Percentiles rank a stretch among this genome's conserved stretches.
phyloP scores from a whole-genome alignment of 2,888 invertebrate species.

The Pollenia griseotomentosa region DNA sequence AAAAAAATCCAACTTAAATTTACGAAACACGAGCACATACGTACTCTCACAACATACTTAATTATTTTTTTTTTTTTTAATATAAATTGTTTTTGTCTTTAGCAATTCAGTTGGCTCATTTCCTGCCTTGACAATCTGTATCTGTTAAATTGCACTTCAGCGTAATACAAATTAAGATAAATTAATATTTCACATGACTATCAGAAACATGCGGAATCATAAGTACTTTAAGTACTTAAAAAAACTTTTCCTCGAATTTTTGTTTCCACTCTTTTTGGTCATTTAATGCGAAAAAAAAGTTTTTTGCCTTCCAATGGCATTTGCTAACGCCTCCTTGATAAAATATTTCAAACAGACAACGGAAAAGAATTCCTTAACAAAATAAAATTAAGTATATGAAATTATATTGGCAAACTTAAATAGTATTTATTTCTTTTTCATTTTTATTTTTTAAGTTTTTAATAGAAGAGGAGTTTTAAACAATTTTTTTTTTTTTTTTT shows the following conservation, averaged over 20 bases:
- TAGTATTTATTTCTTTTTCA: constrained; percentile 37
- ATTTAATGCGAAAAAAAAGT: constrained; percentile 1
- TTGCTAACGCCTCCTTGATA: constrained; percentile 64
- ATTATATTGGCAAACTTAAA: constrained; percentile 72
- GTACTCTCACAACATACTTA: not conserved
- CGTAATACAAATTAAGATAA: constrained; percentile 67
- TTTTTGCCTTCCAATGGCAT: constrained; percentile 36
- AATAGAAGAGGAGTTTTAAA: constrained; percentile 15
- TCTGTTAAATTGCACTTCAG: constrained; percentile 33
- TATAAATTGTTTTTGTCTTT: not conserved
- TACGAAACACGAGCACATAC: too few relatives aligned
- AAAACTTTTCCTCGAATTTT: constrained; percentile 56
- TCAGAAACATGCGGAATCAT: constrained; percentile 68
- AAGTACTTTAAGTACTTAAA: constrained; percentile 67
- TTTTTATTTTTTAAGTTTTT: constrained; percentile 29
- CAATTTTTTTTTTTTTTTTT: not conserved
- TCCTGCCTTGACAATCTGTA: constrained; percentile 29
- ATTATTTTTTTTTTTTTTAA: not conserved
- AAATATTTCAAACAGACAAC: constrained; percentile 58
- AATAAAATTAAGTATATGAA: constrained; percentile 50
- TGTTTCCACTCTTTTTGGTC: not conserved
- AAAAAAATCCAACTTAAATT: too few relatives aligned
- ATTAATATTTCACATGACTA: constrained; percentile 70
- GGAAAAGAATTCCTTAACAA: constrained; percentile 53
- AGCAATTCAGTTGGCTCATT: constrained; percentile 20